Evolutionary conservation across 2,797 vertebrate species (phyloP).

Genomic region (Diplodus puntazzo): DNA sequence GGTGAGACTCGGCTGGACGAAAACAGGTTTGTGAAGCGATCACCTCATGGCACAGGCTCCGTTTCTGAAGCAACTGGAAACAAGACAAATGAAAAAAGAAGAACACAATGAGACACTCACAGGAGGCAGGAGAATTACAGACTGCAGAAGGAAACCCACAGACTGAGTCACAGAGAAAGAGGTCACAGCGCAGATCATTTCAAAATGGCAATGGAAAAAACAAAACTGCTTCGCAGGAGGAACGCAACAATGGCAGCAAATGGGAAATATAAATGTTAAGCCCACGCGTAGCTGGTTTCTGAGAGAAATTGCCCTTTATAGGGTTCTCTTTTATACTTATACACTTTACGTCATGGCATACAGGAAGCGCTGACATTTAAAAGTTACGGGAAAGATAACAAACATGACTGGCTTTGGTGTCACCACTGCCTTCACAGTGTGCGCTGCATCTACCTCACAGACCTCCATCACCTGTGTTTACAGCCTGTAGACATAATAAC

Average conservation of each 20-base stretch:
- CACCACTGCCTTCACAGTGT: slow-evolving; percentile 29
- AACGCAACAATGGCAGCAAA: slow-evolving; percentile 10
- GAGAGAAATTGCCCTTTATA: slow-evolving; percentile 22
- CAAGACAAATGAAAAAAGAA: slow-evolving; percentile 24
- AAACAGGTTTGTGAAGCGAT: slow-evolving; percentile 25
- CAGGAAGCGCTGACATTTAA: slow-evolving; percentile 19
- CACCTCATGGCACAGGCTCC: slow-evolving; percentile 53
- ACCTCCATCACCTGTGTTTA: slow-evolving; percentile 55
- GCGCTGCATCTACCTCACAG: neutral
- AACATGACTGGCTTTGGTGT: neutral
- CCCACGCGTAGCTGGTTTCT: neutral
- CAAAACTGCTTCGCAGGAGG: slow-evolving; percentile 10
- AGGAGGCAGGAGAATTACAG: slow-evolving; percentile 11
- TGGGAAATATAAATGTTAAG: slow-evolving; percentile 29
- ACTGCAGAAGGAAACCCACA: slow-evolving; percentile 30
- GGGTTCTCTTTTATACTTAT: neutral
- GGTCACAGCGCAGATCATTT: neutral
- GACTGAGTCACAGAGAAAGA: slow-evolving; percentile 54
- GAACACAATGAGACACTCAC: slow-evolving; percentile 17
- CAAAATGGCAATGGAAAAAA: neutral
- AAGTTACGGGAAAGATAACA: slow-evolving; percentile 7
- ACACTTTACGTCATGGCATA: neutral
- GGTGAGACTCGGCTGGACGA: neutral
- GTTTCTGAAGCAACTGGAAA: slow-evolving; percentile 43
- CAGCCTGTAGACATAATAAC: neutral